Conservation (phyloP, 2,888 invertebrate species). For the Drosophila quasianomalipes region DNA sequence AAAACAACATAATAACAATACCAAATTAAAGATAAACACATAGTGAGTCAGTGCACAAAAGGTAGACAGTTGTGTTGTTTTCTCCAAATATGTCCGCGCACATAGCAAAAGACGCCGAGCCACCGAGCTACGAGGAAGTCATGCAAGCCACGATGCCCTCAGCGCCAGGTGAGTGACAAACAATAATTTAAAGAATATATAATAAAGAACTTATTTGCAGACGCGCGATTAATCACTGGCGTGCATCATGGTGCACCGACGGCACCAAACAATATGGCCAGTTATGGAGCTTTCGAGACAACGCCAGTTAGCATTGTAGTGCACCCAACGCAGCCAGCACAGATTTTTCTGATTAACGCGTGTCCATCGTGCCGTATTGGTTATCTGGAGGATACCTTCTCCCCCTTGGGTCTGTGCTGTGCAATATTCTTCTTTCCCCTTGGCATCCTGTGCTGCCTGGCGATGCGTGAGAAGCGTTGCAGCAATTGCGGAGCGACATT, state of each 20-base stretch:
- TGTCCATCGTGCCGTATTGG: slow-evolving; percentile 96
- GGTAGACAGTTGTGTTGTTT: slow-evolving; percentile 8
- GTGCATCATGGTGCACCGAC: slow-evolving; percentile 63
- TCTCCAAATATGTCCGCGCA: slow-evolving; percentile 43
- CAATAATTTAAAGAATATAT: slow-evolving; percentile 1
- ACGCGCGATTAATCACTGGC: slow-evolving; percentile 64
- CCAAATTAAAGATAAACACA: slow-evolving; percentile 20
- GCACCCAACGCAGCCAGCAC: slow-evolving; percentile 86
- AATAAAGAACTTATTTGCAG: slow-evolving; percentile 27
- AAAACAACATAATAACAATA: slow-evolving; percentile 33
- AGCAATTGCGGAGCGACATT: slow-evolving; percentile 95
- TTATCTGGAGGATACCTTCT: slow-evolving; percentile 94
- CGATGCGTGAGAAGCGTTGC: slow-evolving; percentile 93
- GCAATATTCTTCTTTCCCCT: slow-evolving; percentile 89
- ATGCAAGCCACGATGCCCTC: slow-evolving; percentile 54
- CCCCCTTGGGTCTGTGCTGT: slow-evolving; percentile 93
- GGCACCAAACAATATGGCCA: slow-evolving; percentile 59
- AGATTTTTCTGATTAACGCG: slow-evolving; percentile 93
- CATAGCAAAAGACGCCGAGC: slow-evolving; percentile 84
- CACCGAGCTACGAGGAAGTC: slow-evolving; percentile 87
- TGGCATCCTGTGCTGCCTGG: slow-evolving; percentile 94
- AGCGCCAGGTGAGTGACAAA: slow-evolving; percentile 42
- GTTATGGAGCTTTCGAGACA: slow-evolving; percentile 86
- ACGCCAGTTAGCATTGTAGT: slow-evolving; percentile 88
- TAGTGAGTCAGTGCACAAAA: slow-evolving; percentile 34